Conservation (phyloP, 2,113 vertebrate genomes). For the Chionodraco myersi region DNA sequence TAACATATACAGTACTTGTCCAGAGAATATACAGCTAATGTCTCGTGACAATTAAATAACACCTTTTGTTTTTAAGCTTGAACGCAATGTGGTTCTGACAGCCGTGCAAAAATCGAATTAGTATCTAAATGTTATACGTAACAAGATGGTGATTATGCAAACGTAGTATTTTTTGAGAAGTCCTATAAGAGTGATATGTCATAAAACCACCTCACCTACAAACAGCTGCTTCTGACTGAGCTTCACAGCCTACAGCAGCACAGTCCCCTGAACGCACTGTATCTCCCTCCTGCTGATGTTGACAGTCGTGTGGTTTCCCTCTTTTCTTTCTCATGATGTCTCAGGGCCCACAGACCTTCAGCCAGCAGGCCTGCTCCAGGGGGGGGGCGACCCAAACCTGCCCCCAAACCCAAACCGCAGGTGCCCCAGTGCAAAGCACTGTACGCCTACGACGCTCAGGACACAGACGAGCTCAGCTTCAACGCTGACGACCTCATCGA, state of each 20-base stretch:
- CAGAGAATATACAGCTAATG: background rate
- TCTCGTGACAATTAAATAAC: background rate
- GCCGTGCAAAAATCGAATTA: background rate
- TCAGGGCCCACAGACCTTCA: constrained; percentile 89
- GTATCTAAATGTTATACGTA: background rate
- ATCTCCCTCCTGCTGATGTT: background rate
- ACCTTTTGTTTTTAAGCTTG: background rate
- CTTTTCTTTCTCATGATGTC: constrained; percentile 26
- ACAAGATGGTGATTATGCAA: constrained; percentile 44
- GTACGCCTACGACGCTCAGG: constrained; percentile 98
- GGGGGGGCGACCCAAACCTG: constrained; percentile 94
- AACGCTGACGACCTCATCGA: constrained; percentile 97
- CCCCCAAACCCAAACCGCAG: constrained; percentile 96
- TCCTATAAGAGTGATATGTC: background rate
- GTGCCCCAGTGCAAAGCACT: constrained; percentile 96
- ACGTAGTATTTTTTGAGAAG: constrained; percentile 4
- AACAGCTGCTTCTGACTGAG: constrained; percentile 7
- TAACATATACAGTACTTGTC: background rate
- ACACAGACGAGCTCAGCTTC: constrained; percentile 99
- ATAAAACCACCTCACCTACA: background rate
- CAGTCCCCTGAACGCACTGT: background rate
- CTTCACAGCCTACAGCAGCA: constrained; percentile 39
- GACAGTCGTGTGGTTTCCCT: constrained; percentile 1
- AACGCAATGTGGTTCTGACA: background rate
- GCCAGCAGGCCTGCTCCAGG: constrained; percentile 89